A percentile compares a stretch with the other conserved stretches of the same genome.
Evolutionary conservation across 1,140 invertebrate genomes (phyloP).

Genomic region (Neodiprion pinetum): DNA sequence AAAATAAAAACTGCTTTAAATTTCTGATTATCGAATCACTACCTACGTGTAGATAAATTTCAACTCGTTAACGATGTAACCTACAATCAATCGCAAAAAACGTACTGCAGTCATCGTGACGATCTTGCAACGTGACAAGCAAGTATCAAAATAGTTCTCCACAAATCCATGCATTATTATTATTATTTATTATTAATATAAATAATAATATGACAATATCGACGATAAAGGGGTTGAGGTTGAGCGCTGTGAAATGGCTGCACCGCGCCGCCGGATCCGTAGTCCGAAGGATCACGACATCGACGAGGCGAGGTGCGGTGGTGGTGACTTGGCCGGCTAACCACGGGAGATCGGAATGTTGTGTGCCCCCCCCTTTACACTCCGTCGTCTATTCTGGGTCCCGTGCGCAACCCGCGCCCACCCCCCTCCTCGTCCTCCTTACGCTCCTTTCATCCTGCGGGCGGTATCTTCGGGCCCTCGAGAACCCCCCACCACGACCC

Average conservation of each 20-base stretch:
- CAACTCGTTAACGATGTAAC: no score
- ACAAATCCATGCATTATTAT: background rate
- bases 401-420: background rate
- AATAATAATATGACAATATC: no score
- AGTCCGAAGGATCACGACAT: constrained; percentile 11
- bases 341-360: constrained; percentile 61
- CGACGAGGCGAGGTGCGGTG: constrained; percentile 25
- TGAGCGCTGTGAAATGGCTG: constrained; percentile 12
- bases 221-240: background rate
- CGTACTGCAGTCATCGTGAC: background rate
- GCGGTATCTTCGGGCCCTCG: no score
- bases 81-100: no score
- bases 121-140: background rate
- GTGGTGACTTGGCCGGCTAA: constrained; percentile 46
- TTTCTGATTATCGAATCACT: no score
- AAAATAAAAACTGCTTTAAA: no score
- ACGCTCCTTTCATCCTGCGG: constrained; percentile 3
- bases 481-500: background rate
- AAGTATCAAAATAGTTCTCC: background rate
- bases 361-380: constrained; percentile 21
- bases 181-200: no score
- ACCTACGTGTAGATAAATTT: no score
- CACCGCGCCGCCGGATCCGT: constrained; percentile 12
- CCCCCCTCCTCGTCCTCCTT: constrained; percentile 14
- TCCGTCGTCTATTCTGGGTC: constrained; percentile 18